Evolutionary conservation across 1,140 invertebrate genomes (phyloP), one percentile per base, ranked within the genome.

Genomic region (Cecropterus lyciades): DNA sequence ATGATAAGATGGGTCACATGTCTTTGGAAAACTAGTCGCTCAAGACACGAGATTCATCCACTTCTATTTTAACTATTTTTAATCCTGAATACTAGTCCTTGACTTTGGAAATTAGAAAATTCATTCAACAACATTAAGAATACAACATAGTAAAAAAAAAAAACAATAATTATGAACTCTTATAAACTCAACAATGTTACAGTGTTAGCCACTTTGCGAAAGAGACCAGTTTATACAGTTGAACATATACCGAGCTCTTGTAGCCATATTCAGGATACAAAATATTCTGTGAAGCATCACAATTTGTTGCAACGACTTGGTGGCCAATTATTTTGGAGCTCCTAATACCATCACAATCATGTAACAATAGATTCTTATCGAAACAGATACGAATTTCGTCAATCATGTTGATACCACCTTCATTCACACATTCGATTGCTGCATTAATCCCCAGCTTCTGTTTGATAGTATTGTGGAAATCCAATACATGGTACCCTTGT

Each of bases 321-420:
- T 84, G 89, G 13, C 70, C 69, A 8, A 78, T 42, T 37, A 64
- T 51, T 63, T 75, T 75, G 45, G 69, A 72, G 56, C 68, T 46
- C 49, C 73, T 17, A 37, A 93, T 84, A 11, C 93, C 93, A 75
- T 94, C 93, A 75, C 95, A 95, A 65, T 95, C 91, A 10, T 92
- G 87, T 8, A 95, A 76, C 43, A 93, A 76, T 10, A 96, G 79
- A 4, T 80, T 79, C 70, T 95, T 96, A 70, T 94, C 85, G 53
- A 96, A 95, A 83, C 95, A 96, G 42, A 96, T 93, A 4, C 95
- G 88, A 37, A 96, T 94, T 72, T 96, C 95, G 33, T 93, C 93
- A 15, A 96, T 84, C 72, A 94, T 95, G 42, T 93, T 92, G 0
- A 92, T 93, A 16, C 94, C 92, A 75, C 93, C 79, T 73, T 95